Conservation (phyloP, 2,797 vertebrate genomes). For the Sebastolobus alascanus region DNA sequence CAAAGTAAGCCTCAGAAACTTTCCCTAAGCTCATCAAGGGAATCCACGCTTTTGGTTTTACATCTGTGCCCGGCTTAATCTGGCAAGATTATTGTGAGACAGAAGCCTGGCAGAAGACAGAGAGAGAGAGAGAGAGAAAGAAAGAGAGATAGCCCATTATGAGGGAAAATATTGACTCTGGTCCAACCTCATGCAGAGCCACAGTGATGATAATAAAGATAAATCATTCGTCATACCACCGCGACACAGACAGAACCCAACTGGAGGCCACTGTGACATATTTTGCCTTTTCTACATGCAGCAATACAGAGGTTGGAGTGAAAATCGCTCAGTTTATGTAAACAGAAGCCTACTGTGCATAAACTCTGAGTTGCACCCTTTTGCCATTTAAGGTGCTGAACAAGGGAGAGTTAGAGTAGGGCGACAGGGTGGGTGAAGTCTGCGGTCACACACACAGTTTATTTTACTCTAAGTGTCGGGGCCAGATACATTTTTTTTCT, state of each 20-base stretch:
- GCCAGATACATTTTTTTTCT: conserved; percentile 63
- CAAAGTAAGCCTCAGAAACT: conserved; percentile 66
- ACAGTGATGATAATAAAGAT: conserved; percentile 36
- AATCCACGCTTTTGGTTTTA: conserved; percentile 62
- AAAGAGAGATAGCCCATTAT: conserved; percentile 12
- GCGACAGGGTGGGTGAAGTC: conserved; percentile 38
- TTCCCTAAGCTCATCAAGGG: conserved; percentile 73
- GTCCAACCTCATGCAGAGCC: conserved; percentile 33
- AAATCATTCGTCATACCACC: conserved; percentile 29
- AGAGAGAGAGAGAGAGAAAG: conserved; percentile 11
- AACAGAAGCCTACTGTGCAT: conserved; percentile 63
- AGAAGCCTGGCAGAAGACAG: conserved; percentile 10
- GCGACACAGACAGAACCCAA: conserved; percentile 2
- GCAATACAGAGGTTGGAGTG: conserved; percentile 46
- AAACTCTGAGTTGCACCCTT: conserved; percentile 61
- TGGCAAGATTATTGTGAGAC: conserved; percentile 63
- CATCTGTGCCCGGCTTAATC: conserved; percentile 55
- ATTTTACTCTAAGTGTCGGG: conserved; percentile 66
- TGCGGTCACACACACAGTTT: conserved; percentile 63
- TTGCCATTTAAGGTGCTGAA: conserved; percentile 78
- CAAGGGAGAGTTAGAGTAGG: conserved; percentile 42
- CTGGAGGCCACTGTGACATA: background rate
- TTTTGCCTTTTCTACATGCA: conserved; percentile 39
- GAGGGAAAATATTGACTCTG: conserved; percentile 32
- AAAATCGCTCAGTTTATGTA: conserved; percentile 69